Conservation (phyloP, 1,140 invertebrate species). For the Aphelinus atriplicis region DNA sequence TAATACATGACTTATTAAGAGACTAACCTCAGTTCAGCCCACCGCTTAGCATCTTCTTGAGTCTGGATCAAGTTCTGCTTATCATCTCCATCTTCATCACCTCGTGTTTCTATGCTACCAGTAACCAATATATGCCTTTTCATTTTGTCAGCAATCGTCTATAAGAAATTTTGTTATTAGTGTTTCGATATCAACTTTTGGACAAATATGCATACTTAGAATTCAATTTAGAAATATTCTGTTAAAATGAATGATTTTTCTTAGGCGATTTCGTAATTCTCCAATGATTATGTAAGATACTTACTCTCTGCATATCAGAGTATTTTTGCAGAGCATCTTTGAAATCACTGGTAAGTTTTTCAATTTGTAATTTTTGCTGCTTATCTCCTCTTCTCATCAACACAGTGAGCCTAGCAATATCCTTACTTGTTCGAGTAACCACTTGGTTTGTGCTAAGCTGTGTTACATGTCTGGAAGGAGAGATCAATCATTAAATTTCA, state of each 20-base stretch:
- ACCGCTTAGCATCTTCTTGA: constrained; percentile 53
- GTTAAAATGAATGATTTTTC: background rate
- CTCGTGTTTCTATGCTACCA: constrained; percentile 60
- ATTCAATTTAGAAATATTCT: background rate
- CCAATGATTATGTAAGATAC: constrained; percentile 1
- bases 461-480: constrained; percentile 76
- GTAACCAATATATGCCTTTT: constrained; percentile 75
- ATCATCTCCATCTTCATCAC: constrained; percentile 62
- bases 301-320: constrained; percentile 80
- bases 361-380: constrained; percentile 83
- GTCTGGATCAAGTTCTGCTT: constrained; percentile 57
- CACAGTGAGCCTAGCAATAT: constrained; percentile 76
- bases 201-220: constrained; percentile 5
- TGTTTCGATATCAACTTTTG: background rate
- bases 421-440: constrained; percentile 76
- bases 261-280: background rate
- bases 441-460: constrained; percentile 81
- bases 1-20: background rate
- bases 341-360: constrained; percentile 83
- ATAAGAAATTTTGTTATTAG: constrained; percentile 9
- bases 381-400: constrained; percentile 76
- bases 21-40: constrained; percentile 53
- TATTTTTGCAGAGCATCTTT: constrained; percentile 82
- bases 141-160: constrained; percentile 77
- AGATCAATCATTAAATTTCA: too few species aligned